Evolutionary conservation across 2,888 invertebrate genomes (phyloP).

Genomic region (Tanaodytes sp.): DNA sequence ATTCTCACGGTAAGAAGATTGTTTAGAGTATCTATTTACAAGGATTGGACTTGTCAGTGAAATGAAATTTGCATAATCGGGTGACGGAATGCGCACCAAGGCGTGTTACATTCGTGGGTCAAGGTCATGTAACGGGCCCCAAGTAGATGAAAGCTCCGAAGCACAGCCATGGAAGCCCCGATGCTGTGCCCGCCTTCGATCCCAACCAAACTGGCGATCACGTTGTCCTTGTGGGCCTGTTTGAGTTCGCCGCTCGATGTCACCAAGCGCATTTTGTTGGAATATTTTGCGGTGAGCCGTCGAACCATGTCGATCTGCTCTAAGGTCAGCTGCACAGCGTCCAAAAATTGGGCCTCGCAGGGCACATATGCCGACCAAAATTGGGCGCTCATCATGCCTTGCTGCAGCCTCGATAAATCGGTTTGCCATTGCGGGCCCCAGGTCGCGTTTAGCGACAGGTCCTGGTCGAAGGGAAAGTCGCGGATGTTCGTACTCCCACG

Average conservation of each 20-base stretch:
- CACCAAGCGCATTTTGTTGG: slow-evolving; percentile 75
- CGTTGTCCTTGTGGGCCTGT: slow-evolving; percentile 76
- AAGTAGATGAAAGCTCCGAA: slow-evolving; percentile 79
- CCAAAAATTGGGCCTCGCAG: slow-evolving; percentile 78
- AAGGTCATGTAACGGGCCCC: slow-evolving; percentile 80
- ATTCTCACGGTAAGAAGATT: slow-evolving; percentile 19
- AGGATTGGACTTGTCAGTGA: too few relatives aligned
- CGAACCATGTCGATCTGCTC: slow-evolving; percentile 81
- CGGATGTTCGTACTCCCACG: slow-evolving; percentile 68
- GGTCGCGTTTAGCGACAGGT: slow-evolving; percentile 67
- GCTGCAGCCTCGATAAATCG: slow-evolving; percentile 73
- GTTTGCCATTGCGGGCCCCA: slow-evolving; percentile 74
- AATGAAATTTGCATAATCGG: too few relatives aligned
- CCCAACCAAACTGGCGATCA: slow-evolving; percentile 78
- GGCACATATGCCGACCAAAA: slow-evolving; percentile 74
- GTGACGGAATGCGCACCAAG: slow-evolving; percentile 74
- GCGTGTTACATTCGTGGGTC: slow-evolving; percentile 80
- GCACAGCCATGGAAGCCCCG: slow-evolving; percentile 79
- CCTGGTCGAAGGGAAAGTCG: slow-evolving; percentile 71
- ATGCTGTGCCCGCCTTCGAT: slow-evolving; percentile 81
- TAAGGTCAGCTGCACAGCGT: slow-evolving; percentile 79
- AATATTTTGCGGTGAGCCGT: slow-evolving; percentile 75
- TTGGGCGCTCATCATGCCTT: slow-evolving; percentile 75
- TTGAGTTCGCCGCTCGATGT: slow-evolving; percentile 77
- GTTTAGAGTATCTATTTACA: background rate